Percentiles rank a stretch among this genome's conserved stretches.
phyloP scores from a whole-genome alignment of 92 coral and sea anemone species.

The Epizoanthus ramosus region DNA sequence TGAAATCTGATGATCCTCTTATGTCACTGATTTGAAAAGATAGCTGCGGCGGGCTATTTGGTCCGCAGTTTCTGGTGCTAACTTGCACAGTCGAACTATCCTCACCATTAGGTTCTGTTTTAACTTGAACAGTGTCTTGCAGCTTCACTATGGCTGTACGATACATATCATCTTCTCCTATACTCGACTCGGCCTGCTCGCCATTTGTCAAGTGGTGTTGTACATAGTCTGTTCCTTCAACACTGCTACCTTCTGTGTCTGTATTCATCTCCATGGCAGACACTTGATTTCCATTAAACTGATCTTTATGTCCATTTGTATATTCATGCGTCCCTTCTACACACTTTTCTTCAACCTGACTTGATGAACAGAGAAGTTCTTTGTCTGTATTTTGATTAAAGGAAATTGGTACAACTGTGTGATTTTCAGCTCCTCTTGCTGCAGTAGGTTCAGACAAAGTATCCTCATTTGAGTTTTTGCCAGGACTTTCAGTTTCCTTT shows the following conservation, averaged over 20 bases:
- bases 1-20: conserved; percentile 18
- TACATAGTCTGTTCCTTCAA: conserved; percentile 17
- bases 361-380: background rate
- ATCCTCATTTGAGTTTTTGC: conserved; percentile 1
- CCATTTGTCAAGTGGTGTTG: conserved; percentile 21
- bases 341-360: conserved; percentile 8
- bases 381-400: conserved; percentile 19
- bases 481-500: conserved; percentile 12
- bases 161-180: conserved; percentile 33
- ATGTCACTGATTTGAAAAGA: conserved; percentile 7
- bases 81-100: conserved; percentile 15
- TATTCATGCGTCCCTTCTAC: background rate
- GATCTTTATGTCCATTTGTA: conserved; percentile 24
- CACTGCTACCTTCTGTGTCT: conserved; percentile 36
- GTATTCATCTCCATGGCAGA: conserved; percentile 10
- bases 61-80: background rate
- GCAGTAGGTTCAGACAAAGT: background rate
- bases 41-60: background rate
- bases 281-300: background rate
- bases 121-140: conserved; percentile 79
- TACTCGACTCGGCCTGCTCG: background rate
- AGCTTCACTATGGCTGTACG: conserved; percentile 74
- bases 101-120: conserved; percentile 75
- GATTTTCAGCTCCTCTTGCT: background rate
- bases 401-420: background rate